Evolutionary conservation across 2,113 vertebrate genomes (phyloP).

Genomic region (Dromaius novaehollandiae): DNA sequence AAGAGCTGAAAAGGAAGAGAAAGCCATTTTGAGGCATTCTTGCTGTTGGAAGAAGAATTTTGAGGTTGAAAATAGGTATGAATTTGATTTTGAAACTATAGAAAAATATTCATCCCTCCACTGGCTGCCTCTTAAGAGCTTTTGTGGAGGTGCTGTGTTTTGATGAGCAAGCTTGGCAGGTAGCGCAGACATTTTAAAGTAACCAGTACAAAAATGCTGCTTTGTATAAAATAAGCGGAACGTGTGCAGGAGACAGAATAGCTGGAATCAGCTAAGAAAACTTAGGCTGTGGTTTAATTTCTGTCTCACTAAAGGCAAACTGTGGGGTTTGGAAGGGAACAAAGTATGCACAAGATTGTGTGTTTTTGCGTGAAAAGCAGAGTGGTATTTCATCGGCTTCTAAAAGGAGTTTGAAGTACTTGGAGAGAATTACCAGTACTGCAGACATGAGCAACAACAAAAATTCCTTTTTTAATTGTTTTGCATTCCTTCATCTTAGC

Average conservation of each 20-base stretch:
- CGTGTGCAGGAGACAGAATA: not conserved
- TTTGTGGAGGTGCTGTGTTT: not conserved
- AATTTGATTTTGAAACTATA: not conserved
- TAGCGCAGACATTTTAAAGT: not conserved
- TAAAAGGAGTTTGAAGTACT: slow-evolving; percentile 26
- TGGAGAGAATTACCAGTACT: slow-evolving; percentile 24
- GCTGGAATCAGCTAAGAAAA: slow-evolving; percentile 21
- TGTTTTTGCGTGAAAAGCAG: slow-evolving; percentile 15
- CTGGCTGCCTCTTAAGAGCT: not conserved
- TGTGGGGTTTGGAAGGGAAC: slow-evolving; percentile 26
- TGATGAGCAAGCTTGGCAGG: slow-evolving; percentile 1
- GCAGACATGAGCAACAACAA: slow-evolving; percentile 12
- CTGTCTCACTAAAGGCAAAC: slow-evolving; percentile 37
- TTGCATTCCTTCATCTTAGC: slow-evolving; percentile 52
- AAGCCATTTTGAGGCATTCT: not conserved
- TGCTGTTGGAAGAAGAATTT: not conserved
- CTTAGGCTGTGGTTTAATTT: slow-evolving; percentile 43
- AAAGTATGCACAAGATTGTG: not conserved
- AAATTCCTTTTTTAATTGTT: slow-evolving; percentile 59
- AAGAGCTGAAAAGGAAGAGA: not conserved
- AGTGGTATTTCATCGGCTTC: slow-evolving; percentile 33
- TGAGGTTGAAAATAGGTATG: not conserved
- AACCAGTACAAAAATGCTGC: not conserved
- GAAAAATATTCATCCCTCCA: not conserved
- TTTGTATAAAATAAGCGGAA: not conserved